These are phyloP conservation scores for Poecilia gillii DNA, from an alignment of 2,797 vertebrate species.

Conservation along the genomic window DNA sequence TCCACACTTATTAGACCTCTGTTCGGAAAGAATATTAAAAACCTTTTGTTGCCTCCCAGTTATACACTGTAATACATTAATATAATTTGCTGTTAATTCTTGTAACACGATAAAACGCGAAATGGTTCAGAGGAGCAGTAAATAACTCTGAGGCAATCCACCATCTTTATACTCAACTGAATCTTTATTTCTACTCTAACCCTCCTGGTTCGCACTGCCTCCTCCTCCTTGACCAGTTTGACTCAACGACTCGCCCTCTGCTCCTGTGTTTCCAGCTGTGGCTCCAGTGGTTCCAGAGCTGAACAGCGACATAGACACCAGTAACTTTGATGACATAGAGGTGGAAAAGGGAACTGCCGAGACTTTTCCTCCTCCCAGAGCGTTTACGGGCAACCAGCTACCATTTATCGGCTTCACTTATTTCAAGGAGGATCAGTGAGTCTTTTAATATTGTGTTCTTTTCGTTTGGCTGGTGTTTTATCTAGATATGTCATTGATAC, in stretches of 20 bases:
- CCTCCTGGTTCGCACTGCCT: slow-evolving; percentile 26
- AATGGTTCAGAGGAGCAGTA: background rate
- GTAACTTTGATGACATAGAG: slow-evolving; percentile 97
- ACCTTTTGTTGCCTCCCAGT: background rate
- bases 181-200: slow-evolving; percentile 1
- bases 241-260: slow-evolving; percentile 22
- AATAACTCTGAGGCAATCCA: background rate
- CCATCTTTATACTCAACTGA: background rate
- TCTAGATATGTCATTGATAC: background rate
- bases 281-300: slow-evolving; percentile 97
- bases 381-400: slow-evolving; percentile 97
- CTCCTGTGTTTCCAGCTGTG: slow-evolving; percentile 83
- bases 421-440: slow-evolving; percentile 96
- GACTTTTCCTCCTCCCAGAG: slow-evolving; percentile 93
- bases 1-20: background rate
- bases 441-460: slow-evolving; percentile 27
- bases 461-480: slow-evolving; percentile 52
- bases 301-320: slow-evolving; percentile 94
- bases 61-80: background rate
- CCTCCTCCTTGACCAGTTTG: slow-evolving; percentile 9
- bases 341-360: slow-evolving; percentile 91
- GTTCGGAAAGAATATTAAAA: background rate
- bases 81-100: background rate
- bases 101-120: background rate
- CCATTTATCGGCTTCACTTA: slow-evolving; percentile 98